Evolutionary conservation across 2,113 vertebrate species (phyloP), one percentile per base, ranked within the genome.

Genomic region (Salvelinus sp.): DNA sequence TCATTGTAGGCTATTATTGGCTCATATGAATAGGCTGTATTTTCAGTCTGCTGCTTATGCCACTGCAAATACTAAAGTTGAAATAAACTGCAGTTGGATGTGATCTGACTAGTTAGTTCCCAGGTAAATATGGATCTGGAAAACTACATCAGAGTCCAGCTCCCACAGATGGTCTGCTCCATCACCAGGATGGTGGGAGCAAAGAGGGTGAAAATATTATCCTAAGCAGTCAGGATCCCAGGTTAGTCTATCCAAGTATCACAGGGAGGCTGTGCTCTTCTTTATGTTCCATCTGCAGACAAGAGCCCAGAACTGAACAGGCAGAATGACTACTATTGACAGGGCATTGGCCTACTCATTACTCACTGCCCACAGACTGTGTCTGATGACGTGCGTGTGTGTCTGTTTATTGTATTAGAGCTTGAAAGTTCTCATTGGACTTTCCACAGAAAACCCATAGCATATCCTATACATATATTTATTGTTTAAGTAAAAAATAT

Each of bases 121-220:
- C 81, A 85, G 78, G 86, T 86, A 83, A 86, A 87, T 72, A 82
- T 69, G 7, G 20, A 44, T 65, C 67, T 74, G 79, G 79, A 83
- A 87, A 85, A 79, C 16, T 27, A 50, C 69, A 62, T 38, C 33
- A 1, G 54, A 57, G 54, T 57, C 54, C 16, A 33, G 30, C 25
- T 65, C 27, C 28, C 73, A 5, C 74, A 20, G 72, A 74, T 78
- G 63, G 69, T 71, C 54, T 23, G 67, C 50, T 66, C 64, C 57
- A 58, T n/a, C 28, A 30, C 18, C 25, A 25, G 72, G 47, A 48
- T 44, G 62, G 25, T 47, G 9, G 9, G 38, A 68, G 7, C 72
- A 71, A 48, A 66, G 30, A 72, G 22, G 14, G 23, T 27, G 6
- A 70, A 57, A 78, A 67, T 77, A 72, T 70, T 74, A 48, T 79